These are phyloP conservation scores for Cataglyphis altisquamis DNA, from an alignment of 2,888 invertebrate species.

Conservation along the genomic window DNA sequence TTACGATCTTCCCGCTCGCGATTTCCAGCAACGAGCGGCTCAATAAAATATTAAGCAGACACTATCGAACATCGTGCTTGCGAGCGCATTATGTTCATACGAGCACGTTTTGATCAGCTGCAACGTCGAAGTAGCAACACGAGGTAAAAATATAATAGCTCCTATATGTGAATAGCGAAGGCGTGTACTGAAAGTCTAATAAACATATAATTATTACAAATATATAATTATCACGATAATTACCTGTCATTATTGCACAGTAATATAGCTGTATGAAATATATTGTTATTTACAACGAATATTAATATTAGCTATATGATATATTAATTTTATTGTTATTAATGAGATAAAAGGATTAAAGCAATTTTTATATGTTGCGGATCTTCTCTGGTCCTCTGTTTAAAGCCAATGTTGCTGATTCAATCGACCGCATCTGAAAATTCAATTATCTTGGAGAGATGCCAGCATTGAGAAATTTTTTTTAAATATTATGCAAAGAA, in stretches of 20 bases:
- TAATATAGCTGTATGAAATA: background rate
- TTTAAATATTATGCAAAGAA: background rate
- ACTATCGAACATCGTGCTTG: conserved; percentile 34
- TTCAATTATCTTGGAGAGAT: background rate
- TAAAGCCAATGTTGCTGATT: background rate
- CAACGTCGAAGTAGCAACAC: background rate
- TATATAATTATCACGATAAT: background rate
- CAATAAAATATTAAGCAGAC: conserved; percentile 52
- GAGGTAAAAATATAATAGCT: background rate
- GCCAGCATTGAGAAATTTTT: conserved; percentile 7
- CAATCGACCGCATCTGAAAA: background rate
- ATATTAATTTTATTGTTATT: background rate
- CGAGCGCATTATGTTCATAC: conserved; percentile 14
- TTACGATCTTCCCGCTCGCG: conserved; percentile 41
- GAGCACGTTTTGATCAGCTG: conserved; percentile 26
- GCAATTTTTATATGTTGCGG: conserved; percentile 7
- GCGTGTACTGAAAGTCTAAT: background rate
- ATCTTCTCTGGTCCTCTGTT: background rate
- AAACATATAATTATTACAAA: background rate
- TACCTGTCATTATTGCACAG: background rate
- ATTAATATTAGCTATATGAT: conserved; percentile 13
- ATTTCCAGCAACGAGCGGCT: conserved; percentile 31
- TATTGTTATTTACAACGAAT: background rate
- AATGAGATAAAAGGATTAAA: background rate
- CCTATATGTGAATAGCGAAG: background rate